Conservation (phyloP, 2,113 vertebrate species). For the Xenopus borealis region DNA sequence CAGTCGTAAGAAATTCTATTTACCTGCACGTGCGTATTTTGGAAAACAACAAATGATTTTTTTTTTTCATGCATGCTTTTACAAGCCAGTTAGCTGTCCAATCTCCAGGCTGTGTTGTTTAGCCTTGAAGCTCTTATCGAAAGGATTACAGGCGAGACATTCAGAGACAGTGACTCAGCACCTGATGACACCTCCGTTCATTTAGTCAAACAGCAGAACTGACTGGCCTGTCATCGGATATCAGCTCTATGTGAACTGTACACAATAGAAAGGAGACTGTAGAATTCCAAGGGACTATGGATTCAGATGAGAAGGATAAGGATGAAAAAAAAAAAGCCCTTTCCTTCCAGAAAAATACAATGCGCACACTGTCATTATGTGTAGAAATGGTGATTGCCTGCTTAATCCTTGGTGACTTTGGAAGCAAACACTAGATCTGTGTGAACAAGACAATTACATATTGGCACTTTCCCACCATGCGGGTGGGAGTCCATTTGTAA, state of each 20-base stretch:
- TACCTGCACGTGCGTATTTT: no score
- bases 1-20: no score
- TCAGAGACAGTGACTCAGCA: slow-evolving; percentile 42
- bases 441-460: no score
- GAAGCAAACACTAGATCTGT: no score
- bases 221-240: slow-evolving; percentile 22
- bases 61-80: neutral
- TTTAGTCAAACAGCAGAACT: slow-evolving; percentile 21
- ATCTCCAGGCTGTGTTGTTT: no score
- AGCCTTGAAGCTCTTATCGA: slow-evolving; percentile 30
- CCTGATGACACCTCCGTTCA: slow-evolving; percentile 28
- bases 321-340: neutral
- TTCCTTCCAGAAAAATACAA: neutral
- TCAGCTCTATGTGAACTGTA: slow-evolving; percentile 11
- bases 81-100: slow-evolving; percentile 1
- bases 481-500: no score
- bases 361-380: neutral
- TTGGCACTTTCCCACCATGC: no score
- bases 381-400: no score
- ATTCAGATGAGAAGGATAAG: slow-evolving; percentile 4
- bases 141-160: slow-evolving; percentile 37
- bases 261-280: slow-evolving; percentile 13
- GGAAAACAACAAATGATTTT: no score
- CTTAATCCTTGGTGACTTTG: no score
- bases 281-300: slow-evolving; percentile 18